These are phyloP conservation scores for Myotis pilosus DNA, from an alignment of 2,797 vertebrate genomes.

Conservation along the genomic window DNA sequence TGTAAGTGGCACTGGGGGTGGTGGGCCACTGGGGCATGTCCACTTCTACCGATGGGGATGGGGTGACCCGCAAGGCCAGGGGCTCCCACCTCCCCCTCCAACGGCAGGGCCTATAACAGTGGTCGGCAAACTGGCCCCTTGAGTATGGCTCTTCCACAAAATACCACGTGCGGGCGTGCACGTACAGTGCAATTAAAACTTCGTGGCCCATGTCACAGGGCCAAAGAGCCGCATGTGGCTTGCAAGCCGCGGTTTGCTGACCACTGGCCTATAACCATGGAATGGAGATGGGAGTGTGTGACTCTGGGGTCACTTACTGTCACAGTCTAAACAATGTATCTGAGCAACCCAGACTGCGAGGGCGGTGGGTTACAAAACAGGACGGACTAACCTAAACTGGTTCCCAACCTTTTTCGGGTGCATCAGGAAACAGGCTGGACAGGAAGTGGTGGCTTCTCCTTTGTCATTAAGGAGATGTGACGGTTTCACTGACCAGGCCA, in stretches of 20 bases:
- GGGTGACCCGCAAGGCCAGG: background rate
- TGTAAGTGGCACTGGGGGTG: conserved; percentile 85
- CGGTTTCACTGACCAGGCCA: background rate
- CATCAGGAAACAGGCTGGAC: background rate
- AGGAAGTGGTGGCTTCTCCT: background rate
- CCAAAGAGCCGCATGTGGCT: too few species aligned
- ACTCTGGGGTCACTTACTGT: background rate
- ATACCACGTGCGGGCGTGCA: too few species aligned
- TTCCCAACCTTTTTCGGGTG: background rate
- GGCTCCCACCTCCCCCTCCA: background rate
- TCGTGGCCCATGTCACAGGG: too few species aligned
- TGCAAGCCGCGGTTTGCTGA: too few species aligned
- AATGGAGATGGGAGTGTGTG: too few species aligned
- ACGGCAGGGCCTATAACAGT: too few species aligned
- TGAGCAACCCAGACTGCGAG: background rate
- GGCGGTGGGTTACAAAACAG: background rate
- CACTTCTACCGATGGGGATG: background rate
- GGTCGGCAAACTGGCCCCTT: too few species aligned
- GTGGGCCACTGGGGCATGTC: rapidly evolving
- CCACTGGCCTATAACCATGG: too few species aligned
- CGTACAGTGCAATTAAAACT: too few species aligned
- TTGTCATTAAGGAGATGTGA: background rate
- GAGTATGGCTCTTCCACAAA: too few species aligned
- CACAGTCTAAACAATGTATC: background rate
- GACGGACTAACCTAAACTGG: background rate